Percentiles rank a stretch among this genome's conserved stretches.
phyloP scores from a whole-genome alignment of 2,113 vertebrate species.

The Elanoides forficatus region DNA sequence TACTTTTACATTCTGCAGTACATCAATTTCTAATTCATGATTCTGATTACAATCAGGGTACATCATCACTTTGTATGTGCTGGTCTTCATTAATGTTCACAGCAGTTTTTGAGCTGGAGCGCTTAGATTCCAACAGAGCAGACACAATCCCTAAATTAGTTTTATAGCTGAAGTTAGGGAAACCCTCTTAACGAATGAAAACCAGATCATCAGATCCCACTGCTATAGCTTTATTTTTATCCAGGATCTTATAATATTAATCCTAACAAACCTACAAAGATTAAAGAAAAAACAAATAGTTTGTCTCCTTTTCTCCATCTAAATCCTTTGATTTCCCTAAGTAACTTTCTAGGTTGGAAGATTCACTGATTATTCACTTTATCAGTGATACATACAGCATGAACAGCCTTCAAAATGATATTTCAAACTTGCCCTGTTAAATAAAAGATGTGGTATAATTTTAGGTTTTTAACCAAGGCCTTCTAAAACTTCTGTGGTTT shows the following conservation, averaged over 20 bases:
- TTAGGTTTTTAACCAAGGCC: background rate
- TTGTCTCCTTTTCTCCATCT: background rate
- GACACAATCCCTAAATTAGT: background rate
- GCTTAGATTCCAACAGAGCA: background rate
- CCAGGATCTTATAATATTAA: background rate
- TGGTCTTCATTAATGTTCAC: conserved; percentile 11
- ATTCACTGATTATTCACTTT: background rate
- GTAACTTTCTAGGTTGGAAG: background rate
- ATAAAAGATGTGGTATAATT: background rate
- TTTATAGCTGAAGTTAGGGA: background rate
- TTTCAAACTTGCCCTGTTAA: background rate
- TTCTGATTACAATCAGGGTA: conserved; percentile 62
- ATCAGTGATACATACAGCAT: background rate
- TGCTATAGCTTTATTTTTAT: background rate
- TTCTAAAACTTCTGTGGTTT: background rate
- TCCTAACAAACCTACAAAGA: background rate
- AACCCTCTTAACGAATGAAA: background rate
- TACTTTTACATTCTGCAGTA: conserved; percentile 3
- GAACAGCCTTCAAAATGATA: background rate
- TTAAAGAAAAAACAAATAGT: background rate
- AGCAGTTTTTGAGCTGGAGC: background rate
- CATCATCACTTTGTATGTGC: background rate
- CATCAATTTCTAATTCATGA: conserved; percentile 15
- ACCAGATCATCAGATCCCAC: background rate
- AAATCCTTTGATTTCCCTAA: background rate